A percentile compares a stretch with the other conserved stretches of the same genome.
phyloP scores from a whole-genome alignment of 2,888 invertebrate genomes.

The Cheilosia vulpina region DNA sequence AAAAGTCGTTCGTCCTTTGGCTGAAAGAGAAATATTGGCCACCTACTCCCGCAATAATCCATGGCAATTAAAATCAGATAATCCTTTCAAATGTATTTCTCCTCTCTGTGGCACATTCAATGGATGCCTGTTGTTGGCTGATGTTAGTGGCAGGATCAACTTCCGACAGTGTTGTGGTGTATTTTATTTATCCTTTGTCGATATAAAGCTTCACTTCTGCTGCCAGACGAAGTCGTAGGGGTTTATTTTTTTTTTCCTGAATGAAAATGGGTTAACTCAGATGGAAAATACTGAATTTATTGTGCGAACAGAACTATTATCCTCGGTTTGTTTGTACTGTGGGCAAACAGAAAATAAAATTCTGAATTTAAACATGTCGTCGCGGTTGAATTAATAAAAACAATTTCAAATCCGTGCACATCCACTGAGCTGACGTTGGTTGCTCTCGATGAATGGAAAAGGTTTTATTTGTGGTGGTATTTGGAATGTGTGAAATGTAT shows the following conservation, averaged over 20 bases:
- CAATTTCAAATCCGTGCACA: too few relatives aligned
- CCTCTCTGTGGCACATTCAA: slow-evolving; percentile 37
- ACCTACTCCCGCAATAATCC: slow-evolving; percentile 49
- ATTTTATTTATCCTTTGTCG: slow-evolving; percentile 41
- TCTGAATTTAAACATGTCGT: too few relatives aligned
- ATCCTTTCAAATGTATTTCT: slow-evolving; percentile 67
- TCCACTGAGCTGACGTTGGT: too few relatives aligned
- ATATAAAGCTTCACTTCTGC: slow-evolving; percentile 33
- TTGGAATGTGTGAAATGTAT: too few relatives aligned
- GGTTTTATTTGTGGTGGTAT: too few relatives aligned
- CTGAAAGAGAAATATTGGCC: slow-evolving; percentile 12
- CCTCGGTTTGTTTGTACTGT: slow-evolving; percentile 6
- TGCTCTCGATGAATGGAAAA: too few relatives aligned
- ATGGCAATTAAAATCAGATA: slow-evolving; percentile 71
- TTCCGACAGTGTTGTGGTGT: slow-evolving; percentile 45
- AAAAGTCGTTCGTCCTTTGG: slow-evolving; percentile 20
- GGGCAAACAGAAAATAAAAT: too few relatives aligned
- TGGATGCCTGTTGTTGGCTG: slow-evolving; percentile 25
- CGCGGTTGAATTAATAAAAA: too few relatives aligned
- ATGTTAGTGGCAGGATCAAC: slow-evolving; percentile 59
- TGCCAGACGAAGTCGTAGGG: not conserved
- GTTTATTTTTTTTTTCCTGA: not conserved
- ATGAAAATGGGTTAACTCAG: slow-evolving; percentile 45
- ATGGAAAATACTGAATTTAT: slow-evolving; percentile 46
- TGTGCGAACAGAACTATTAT: slow-evolving; percentile 31